Evolutionary conservation across 1,140 invertebrate species (phyloP), one percentile per base, ranked within the genome.

Genomic region (Drosophila burlai): DNA sequence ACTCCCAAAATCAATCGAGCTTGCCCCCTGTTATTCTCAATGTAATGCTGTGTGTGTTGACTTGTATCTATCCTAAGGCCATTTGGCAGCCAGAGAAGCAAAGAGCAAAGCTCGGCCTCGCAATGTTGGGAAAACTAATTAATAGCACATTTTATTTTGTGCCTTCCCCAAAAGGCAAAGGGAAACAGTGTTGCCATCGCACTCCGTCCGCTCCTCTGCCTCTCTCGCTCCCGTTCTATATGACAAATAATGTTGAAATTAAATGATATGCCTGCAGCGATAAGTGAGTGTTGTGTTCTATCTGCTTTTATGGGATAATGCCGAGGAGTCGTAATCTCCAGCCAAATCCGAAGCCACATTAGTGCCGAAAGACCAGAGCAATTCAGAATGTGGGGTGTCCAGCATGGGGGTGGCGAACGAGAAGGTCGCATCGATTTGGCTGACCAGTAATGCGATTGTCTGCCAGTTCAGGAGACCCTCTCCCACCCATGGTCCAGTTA

Each of bases 171-270:
- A 71, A 78, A 55, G 65, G 40, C 57, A 62, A 26, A 38, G 45
- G 45, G 61, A 47, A 63, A 65, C 60, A 43, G 29, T 64, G 40
- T 21, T 59, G 45, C 54, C 42, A 31, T 43, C n/a, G 3, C 13
- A 9, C 42, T 16, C 36, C n/a, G 0, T 21, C 31, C 15, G 13
- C 31, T 34, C 13, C 31, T 21, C 5, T 31, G 16, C n/a, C 38
- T 31, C 50, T 31, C 18, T n/a, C 31, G 15, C 46, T 11, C 36
- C 13, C 40, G 5, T 50, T 78, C 55, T 76, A 45, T 79, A 79
- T 81, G 84, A 87, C 84, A 87, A 87, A 90, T 87, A 87, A 89
- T 84, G 81, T 90, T 87, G 84, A 87, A 87, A 87, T 87, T 89
- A 87, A 87, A 87, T 84, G 84, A 84, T 89, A 87, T 89, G 81